These are phyloP conservation scores for Percopsis transmontana DNA, from an alignment of 2,113 vertebrate genomes.

Conservation along the genomic window DNA sequence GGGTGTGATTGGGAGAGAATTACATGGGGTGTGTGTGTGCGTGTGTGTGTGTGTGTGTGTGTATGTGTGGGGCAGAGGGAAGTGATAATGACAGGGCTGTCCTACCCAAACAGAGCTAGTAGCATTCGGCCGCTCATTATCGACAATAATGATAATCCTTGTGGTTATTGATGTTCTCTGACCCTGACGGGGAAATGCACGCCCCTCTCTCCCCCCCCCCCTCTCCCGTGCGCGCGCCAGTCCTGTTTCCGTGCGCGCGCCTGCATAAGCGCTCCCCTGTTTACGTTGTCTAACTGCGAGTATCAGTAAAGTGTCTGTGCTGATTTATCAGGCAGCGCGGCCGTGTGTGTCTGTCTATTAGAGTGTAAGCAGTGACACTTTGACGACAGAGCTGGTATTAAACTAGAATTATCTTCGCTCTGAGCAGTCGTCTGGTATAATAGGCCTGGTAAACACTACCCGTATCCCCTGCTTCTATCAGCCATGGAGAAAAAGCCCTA, in stretches of 20 bases:
- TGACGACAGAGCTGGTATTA: constrained; percentile 35
- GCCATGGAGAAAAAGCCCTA: constrained; percentile 28
- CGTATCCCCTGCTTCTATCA: constrained; percentile 56
- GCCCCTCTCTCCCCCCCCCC: constrained; percentile 11
- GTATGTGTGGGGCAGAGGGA: constrained; percentile 41
- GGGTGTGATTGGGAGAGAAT: constrained; percentile 57
- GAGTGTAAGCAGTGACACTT: constrained; percentile 33
- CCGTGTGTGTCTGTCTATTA: constrained; percentile 27
- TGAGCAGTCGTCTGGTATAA: constrained; percentile 42
- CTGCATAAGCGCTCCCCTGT: constrained; percentile 6
- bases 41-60: constrained; percentile 15
- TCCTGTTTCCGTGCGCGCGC: background rate
- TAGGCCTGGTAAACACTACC: constrained; percentile 45
- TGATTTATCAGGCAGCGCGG: constrained; percentile 37
- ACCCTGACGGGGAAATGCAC: constrained; percentile 45
- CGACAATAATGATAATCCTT: constrained; percentile 67
- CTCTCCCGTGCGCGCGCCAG: background rate
- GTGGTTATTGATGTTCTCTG: constrained; percentile 56
- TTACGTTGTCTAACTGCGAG: constrained; percentile 28
- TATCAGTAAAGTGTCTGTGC: constrained; percentile 38
- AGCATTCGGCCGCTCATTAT: constrained; percentile 60
- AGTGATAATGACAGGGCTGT: constrained; percentile 63
- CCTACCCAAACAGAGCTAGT: constrained; percentile 43
- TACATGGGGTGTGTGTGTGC: constrained; percentile 36
- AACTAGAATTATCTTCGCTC: constrained; percentile 57